phyloP scores from a whole-genome alignment of 2,797 vertebrate genomes.

The Allobates femoralis region DNA sequence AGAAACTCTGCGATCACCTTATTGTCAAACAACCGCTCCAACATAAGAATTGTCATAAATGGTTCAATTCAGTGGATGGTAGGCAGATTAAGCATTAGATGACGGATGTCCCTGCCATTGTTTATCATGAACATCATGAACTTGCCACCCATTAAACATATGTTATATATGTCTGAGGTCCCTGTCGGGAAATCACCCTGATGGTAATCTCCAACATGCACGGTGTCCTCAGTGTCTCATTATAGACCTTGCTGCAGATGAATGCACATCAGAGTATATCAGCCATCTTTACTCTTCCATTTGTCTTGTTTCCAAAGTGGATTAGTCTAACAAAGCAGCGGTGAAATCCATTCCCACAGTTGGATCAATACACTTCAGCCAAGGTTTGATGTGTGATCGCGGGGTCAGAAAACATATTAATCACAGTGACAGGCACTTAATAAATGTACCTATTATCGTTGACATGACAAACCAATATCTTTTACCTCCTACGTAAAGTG shows the following conservation, averaged over 20 bases:
- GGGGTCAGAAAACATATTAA: constrained; percentile 40
- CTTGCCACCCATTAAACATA: too few species aligned
- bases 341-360: background rate
- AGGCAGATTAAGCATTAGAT: background rate
- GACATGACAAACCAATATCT: constrained; percentile 37
- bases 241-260: background rate
- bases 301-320: background rate
- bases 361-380: constrained; percentile 42
- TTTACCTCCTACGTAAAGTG: constrained; percentile 95
- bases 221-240: background rate
- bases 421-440: constrained; percentile 33
- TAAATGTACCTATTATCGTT: constrained; percentile 29
- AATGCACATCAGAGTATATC: background rate
- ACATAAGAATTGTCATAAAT: background rate
- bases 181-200: too few species aligned
- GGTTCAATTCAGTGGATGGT: background rate
- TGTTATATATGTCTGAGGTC: too few species aligned
- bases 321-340: background rate
- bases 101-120: too few species aligned
- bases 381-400: constrained; percentile 14
- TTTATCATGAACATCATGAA: too few species aligned
- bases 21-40: background rate
- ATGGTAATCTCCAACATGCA: too few species aligned
- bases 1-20: background rate
- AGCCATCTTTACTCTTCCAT: background rate